Evolutionary conservation across 2,113 vertebrate genomes (phyloP).

Genomic region (Elaphurus davidianus): DNA sequence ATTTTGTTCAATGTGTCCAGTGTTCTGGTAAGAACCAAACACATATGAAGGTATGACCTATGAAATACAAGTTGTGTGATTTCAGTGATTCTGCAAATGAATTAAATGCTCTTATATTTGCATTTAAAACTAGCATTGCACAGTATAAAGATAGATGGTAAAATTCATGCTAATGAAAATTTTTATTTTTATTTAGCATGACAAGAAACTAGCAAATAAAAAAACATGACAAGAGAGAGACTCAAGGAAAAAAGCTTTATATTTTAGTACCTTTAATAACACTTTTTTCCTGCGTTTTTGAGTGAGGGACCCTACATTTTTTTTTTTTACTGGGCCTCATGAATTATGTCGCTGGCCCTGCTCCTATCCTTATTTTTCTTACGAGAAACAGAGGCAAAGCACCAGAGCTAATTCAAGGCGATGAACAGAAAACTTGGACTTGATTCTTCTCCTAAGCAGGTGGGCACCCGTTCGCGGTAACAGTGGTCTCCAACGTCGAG

Average conservation of each 20-base stretch:
- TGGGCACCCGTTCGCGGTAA: neutral
- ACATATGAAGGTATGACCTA: neutral
- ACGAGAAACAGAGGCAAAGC: neutral
- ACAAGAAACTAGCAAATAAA: neutral
- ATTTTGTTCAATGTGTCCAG: neutral
- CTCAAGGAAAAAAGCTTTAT: neutral
- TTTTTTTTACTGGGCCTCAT: neutral
- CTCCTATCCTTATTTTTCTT: neutral
- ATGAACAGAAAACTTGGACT: neutral
- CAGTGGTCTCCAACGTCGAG: neutral
- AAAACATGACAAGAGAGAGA: neutral
- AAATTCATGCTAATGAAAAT: neutral
- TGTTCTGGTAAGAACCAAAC: neutral
- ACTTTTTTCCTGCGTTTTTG: neutral
- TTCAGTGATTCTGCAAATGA: neutral
- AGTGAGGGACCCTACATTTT: neutral
- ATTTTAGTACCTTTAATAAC: neutral
- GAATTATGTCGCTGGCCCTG: neutral
- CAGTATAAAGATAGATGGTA: neutral
- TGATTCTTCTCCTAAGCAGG: neutral
- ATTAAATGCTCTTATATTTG: neutral
- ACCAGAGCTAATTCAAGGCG: neutral
- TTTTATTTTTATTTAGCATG: conserved; percentile 42
- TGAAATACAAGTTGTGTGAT: neutral
- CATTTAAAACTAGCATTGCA: neutral